Base-by-base conservation (phyloP, 1,140 invertebrate genomes). In the Pseudomyrmex dendroicus region DNA sequence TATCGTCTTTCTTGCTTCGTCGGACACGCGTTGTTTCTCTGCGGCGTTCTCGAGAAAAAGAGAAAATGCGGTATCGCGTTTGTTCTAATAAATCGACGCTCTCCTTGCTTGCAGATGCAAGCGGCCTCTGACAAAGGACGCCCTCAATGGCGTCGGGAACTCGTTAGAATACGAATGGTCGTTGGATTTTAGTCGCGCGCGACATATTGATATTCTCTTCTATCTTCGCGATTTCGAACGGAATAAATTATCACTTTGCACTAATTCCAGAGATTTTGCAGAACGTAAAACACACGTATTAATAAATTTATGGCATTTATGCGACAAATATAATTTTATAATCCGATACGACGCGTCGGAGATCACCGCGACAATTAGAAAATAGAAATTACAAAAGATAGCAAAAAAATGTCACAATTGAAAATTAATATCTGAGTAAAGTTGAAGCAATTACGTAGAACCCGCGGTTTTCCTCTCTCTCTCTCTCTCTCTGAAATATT, bases 1-100 rank as follows among this genome's bases (percentile, higher is more conserved):
- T 59, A 61, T 80, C 76, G 20, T 80, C 76, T 80, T 80, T 59
- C 52, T 35, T 59, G 74, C 48, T 35, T 13, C 64, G 54, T 25
- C 20, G 48, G 61, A 17, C 46, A 10, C 44, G 44, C 66, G 64
- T 80, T 61, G n/a, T 70, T 59, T 54, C 61, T 3, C n/a, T 12
- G 12, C 7, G 48, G 4, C 66, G 76, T 59, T 54, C 56, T 70
- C 68, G 46, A 74, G 56, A 52, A 35, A 35, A 35, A 22, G 63
- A 76, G 62, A 50, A 56, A 77, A 57, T 17, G n/a, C 62, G 48
- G 20, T 63, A 64, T 20, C 52, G 52, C 35, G 44, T 44, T 17
- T 46, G 15, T 17, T 3, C 20, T 70, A 35, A 78, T 70, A 44
- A 78, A 59, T 78, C 54, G 52, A 59, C 54, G 46, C 20, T 20